Evolutionary conservation across 64 coral and sea anemone species (phyloP).

Genomic region (Trachythela sp.): DNA sequence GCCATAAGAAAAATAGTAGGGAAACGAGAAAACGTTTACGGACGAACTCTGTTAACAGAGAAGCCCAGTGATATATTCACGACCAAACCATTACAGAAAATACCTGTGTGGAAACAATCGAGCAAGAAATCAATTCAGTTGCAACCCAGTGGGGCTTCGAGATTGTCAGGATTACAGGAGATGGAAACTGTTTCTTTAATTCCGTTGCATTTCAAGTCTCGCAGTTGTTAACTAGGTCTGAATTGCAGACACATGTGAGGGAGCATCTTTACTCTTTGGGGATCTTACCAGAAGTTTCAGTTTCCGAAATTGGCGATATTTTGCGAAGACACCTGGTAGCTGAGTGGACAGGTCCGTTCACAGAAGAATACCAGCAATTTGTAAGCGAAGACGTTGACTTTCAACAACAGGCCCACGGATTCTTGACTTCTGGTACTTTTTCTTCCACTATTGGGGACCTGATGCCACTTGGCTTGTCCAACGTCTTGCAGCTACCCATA

Average conservation of each 20-base stretch:
- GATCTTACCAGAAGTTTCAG: background rate
- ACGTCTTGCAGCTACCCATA: background rate
- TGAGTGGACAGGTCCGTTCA: background rate
- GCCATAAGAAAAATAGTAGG: too few relatives aligned
- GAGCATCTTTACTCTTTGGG: background rate
- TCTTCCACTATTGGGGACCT: background rate
- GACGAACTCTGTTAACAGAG: background rate
- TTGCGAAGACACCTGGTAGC: background rate
- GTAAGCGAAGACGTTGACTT: background rate
- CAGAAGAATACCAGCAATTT: background rate
- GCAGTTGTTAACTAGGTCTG: background rate
- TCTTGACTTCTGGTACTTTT: background rate
- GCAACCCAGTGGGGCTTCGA: background rate
- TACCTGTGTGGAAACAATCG: background rate
- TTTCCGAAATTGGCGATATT: background rate
- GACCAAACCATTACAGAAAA: background rate
- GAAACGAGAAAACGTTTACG: too few relatives aligned
- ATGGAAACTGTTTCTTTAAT: background rate
- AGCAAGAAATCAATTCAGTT: background rate
- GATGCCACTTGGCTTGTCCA: background rate
- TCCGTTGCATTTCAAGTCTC: background rate
- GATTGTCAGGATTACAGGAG: too few relatives aligned
- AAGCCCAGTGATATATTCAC: background rate
- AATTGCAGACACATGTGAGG: background rate
- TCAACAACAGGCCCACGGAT: background rate